These are phyloP conservation scores for Cephus pygmeus DNA, from an alignment of 2,888 invertebrate species.

Conservation along the genomic window DNA sequence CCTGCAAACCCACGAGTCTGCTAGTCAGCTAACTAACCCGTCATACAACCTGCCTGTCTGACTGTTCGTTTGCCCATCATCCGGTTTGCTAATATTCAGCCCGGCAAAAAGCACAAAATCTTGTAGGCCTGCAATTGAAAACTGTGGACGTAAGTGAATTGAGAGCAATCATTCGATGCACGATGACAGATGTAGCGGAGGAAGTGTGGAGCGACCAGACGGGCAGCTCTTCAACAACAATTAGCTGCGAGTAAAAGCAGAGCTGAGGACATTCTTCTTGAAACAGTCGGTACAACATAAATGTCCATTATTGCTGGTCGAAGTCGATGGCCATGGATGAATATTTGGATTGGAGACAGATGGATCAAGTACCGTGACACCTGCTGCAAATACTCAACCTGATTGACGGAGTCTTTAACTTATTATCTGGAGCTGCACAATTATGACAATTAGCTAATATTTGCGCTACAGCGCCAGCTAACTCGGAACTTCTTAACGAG, in stretches of 20 bases:
- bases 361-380: neutral
- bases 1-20: too few relatives aligned
- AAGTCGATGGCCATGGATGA: too few relatives aligned
- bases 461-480: slow-evolving; percentile 18
- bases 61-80: neutral
- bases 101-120: neutral
- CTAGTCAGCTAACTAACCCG: too few relatives aligned
- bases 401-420: too few relatives aligned
- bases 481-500: slow-evolving; percentile 45
- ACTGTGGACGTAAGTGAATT: neutral
- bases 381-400: too few relatives aligned
- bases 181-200: neutral
- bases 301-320: too few relatives aligned
- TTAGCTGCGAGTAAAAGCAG: neutral
- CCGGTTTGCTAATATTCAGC: neutral
- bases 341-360: neutral
- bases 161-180: slow-evolving; percentile 20
- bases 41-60: too few relatives aligned
- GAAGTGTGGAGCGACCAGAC: neutral
- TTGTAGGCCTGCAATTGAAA: slow-evolving; percentile 35
- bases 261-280: too few relatives aligned
- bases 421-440: too few relatives aligned
- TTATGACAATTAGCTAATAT: slow-evolving; percentile 29
- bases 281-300: too few relatives aligned
- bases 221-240: neutral